phyloP scores from a whole-genome alignment of 2,113 vertebrate species.

The Ovibos moschatus region DNA sequence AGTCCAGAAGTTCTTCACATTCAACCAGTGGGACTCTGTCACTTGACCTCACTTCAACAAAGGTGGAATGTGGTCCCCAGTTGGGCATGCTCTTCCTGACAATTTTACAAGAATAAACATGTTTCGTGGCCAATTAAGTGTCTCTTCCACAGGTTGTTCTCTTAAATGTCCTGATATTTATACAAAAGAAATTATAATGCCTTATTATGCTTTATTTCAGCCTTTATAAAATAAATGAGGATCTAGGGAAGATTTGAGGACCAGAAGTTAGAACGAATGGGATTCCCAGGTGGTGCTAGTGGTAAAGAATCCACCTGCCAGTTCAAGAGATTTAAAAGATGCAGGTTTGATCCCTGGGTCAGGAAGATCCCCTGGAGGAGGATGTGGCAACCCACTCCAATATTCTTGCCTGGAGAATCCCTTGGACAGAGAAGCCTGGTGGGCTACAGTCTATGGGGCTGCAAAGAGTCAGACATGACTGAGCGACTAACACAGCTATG shows the following conservation, averaged over 20 bases:
- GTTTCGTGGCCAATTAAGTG: neutral
- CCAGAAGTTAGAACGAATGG: neutral
- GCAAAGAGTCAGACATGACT: neutral
- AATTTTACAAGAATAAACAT: neutral
- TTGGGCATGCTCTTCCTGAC: neutral
- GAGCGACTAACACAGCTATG: neutral
- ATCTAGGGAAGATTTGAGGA: neutral
- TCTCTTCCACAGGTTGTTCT: neutral
- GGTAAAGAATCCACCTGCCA: neutral
- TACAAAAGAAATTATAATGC: neutral
- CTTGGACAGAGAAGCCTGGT: neutral
- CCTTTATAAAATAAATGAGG: neutral
- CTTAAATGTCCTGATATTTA: neutral
- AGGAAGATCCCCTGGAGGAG: neutral
- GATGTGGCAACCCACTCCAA: neutral
- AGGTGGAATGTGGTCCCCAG: neutral
- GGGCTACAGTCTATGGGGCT: neutral
- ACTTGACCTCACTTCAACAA: neutral
- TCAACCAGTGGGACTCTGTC: neutral
- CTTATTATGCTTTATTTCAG: neutral
- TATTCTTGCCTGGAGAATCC: neutral
- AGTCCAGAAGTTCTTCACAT: neutral
- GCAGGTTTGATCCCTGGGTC: neutral
- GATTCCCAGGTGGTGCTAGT: neutral
- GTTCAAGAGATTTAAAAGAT: neutral